Base-by-base conservation (phyloP, 2,888 invertebrate species). In the Notodonta dromedarius region DNA sequence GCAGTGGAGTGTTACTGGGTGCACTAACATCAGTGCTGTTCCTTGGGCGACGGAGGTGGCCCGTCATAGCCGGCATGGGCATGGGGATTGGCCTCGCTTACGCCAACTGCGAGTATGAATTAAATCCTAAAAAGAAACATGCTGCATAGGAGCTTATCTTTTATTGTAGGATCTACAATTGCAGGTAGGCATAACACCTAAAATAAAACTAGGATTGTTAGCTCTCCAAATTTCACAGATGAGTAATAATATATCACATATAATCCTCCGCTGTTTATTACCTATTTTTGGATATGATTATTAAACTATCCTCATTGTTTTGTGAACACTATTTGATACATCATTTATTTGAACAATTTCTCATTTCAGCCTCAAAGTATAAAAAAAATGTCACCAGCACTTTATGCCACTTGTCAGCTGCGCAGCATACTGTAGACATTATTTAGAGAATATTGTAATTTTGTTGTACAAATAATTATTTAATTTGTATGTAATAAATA, bases 41-140 rank as follows among this genome's bases (percentile, higher is more conserved):
- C 84, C 96, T 98, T 79, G 96, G 96, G 86, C 94, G 97, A 82
- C 95, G 96, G 87, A 94, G 96, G 79, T 99, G 98, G 98, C 99
- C 99, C 1, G 90, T 98, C 40, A 95, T 97, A 80, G 94, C 97
- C 64, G 98, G 98, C 48, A 95, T 96, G 71, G 98, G 98, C 59
- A 95, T 98, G 85, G 99, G 99, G 50, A 91, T 98, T 77, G 99
- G 99, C 57, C 96, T 98, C 93, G 98, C 98, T 56, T 97, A 97
- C 91, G 95, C 97, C 59, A 98, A 98, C 89, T 98, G 98, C 88
- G 96, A 98, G 90, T 85, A 83, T 78, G 89, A 88, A 66, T 78
- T 93, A 65, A 91, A 92, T 73, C 77, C 85, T 57, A 87, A 85
- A 78, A 88, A 88, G 67, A 84, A 84, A 60, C 78, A 71, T 68